phyloP scores from a whole-genome alignment of 1,140 invertebrate species.

The Potamilus streckersoni region DNA sequence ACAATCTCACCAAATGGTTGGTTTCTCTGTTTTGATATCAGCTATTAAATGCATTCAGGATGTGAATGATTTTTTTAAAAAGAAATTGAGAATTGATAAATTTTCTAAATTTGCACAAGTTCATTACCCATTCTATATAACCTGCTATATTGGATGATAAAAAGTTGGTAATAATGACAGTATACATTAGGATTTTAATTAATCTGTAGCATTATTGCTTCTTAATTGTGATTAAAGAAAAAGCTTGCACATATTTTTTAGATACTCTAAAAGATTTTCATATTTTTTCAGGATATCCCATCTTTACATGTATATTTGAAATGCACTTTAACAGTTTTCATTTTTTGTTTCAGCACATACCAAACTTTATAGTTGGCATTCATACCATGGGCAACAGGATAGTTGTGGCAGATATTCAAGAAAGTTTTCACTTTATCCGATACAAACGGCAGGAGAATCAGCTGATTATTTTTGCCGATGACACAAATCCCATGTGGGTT shows the following conservation, averaged over 20 bases:
- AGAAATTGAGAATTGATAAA: no score
- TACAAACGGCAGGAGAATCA: constrained; percentile 98
- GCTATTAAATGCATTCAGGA: no score
- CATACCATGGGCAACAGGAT: constrained; percentile 94
- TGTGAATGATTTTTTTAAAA: no score
- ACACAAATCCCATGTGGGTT: constrained; percentile 96
- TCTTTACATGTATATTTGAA: constrained; percentile 75
- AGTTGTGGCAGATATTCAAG: constrained; percentile 95
- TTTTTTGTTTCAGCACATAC: constrained; percentile 84
- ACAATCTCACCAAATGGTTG: no score
- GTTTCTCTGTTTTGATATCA: no score
- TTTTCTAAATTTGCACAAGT: no score
- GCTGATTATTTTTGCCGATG: constrained; percentile 97
- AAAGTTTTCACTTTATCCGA: constrained; percentile 95
- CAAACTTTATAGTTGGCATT: constrained; percentile 93
- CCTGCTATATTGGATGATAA: no score
- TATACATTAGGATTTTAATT: no score
- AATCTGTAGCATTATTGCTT: no score
- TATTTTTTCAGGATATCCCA: constrained; percentile 86
- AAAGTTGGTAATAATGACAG: no score
- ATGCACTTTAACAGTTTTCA: neutral
- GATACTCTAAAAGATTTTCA: neutral
- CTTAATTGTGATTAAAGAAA: no score
- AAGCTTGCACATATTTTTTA: constrained; percentile 78
- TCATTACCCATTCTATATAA: no score